Evolutionary conservation across 1,140 invertebrate genomes (phyloP).

Genomic region (Antheraea mylitta): DNA sequence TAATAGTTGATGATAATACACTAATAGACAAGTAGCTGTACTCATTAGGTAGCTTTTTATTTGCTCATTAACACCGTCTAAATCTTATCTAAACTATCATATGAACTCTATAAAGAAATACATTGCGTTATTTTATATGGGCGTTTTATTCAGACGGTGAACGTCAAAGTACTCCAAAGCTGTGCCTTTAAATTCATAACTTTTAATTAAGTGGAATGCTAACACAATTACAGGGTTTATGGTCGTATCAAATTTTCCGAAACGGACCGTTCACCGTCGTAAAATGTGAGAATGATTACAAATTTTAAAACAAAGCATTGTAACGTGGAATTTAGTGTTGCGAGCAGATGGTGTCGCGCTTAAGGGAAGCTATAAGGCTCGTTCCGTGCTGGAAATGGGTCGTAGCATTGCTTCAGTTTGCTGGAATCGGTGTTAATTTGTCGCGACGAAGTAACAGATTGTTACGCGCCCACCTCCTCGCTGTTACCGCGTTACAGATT

Average conservation of each 20-base stretch:
- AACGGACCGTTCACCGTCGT: slow-evolving; percentile 68
- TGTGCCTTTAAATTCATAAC: slow-evolving; percentile 71
- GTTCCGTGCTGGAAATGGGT: slow-evolving; percentile 46
- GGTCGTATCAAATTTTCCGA: slow-evolving; percentile 72
- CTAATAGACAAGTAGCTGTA: slow-evolving; percentile 30
- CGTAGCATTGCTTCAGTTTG: slow-evolving; percentile 47
- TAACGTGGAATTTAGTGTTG: slow-evolving; percentile 65
- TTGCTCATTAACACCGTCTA: slow-evolving; percentile 44
- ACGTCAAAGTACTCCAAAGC: slow-evolving; percentile 46
- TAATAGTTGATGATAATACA: slow-evolving; percentile 22
- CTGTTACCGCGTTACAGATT: slow-evolving; percentile 9
- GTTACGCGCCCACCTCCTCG: slow-evolving; percentile 22
- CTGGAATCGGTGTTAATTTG: slow-evolving; percentile 61
- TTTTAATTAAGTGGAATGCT: slow-evolving; percentile 74
- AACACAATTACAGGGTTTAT: slow-evolving; percentile 72
- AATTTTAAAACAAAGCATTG: slow-evolving; percentile 74
- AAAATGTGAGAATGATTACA: slow-evolving; percentile 76
- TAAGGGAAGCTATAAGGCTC: slow-evolving; percentile 62
- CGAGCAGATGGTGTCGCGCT: slow-evolving; percentile 55
- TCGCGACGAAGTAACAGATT: slow-evolving; percentile 54
- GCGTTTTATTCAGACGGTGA: slow-evolving; percentile 36
- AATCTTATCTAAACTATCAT: slow-evolving; percentile 38
- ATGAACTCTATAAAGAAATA: slow-evolving; percentile 43
- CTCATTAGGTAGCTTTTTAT: slow-evolving; percentile 35
- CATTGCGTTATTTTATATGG: slow-evolving; percentile 40